These are phyloP conservation scores for Ptyas mucosa DNA, from an alignment of 2,113 vertebrate species.

Conservation along the genomic window DNA sequence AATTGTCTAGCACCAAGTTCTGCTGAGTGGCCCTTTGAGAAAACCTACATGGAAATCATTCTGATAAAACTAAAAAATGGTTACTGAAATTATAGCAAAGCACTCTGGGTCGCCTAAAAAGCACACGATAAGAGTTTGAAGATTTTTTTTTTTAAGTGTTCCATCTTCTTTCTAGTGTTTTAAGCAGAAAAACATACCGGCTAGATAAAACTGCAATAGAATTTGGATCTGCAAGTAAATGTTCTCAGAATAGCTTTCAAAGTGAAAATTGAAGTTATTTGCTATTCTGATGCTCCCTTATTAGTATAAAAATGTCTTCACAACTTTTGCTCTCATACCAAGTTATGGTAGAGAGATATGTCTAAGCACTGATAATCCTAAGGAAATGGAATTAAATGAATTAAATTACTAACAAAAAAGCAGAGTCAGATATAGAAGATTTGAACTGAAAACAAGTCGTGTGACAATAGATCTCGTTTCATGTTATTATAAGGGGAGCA, in stretches of 20 bases:
- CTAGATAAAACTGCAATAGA: constrained; percentile 54
- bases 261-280: constrained; percentile 46
- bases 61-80: constrained; percentile 44
- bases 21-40: constrained; percentile 47
- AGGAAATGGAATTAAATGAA: constrained; percentile 19
- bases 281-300: not conserved
- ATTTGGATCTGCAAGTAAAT: constrained; percentile 45
- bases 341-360: constrained; percentile 13
- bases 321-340: constrained; percentile 45
- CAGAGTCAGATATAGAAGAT: not conserved
- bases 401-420: constrained; percentile 24
- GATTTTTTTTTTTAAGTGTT: not conserved
- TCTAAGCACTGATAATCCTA: constrained; percentile 29
- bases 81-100: constrained; percentile 57
- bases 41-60: constrained; percentile 35
- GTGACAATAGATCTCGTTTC: rapidly evolving
- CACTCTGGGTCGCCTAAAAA: constrained; percentile 60
- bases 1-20: constrained; percentile 62
- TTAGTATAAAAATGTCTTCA: constrained; percentile 19
- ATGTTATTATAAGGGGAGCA: not conserved
- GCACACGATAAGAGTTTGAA: constrained; percentile 36
- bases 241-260: constrained; percentile 44
- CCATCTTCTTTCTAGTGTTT: constrained; percentile 53
- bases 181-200: constrained; percentile 58
- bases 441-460: not conserved